Evolutionary conservation across 2,888 invertebrate species (phyloP).

Genomic region (Cosmorhoe ocellata): DNA sequence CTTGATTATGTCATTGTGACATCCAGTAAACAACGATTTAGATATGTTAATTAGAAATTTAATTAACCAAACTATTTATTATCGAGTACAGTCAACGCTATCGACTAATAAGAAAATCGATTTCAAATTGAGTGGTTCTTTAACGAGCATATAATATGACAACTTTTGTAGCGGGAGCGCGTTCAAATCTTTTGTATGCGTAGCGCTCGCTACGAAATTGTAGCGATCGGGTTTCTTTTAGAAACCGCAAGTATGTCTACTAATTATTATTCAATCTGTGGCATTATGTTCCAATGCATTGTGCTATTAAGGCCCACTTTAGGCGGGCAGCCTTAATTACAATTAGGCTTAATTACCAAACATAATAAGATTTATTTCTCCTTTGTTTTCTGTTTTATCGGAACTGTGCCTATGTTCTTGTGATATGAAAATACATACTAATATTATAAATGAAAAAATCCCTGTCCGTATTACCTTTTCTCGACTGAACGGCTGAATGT

Average conservation of each 20-base stretch:
- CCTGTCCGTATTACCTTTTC: too few species aligned
- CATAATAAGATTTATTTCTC: too few species aligned
- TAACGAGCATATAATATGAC: slow-evolving; percentile 30
- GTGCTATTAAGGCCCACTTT: too few species aligned
- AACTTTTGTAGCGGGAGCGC: slow-evolving; percentile 37
- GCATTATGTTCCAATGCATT: not conserved
- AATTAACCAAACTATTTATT: not conserved
- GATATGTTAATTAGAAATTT: too few species aligned
- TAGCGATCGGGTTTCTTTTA: slow-evolving; percentile 41
- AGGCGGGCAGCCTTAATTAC: too few species aligned
- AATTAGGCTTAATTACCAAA: too few species aligned
- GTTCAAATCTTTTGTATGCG: slow-evolving; percentile 74
- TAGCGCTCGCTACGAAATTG: slow-evolving; percentile 46
- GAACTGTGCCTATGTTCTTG: too few species aligned
- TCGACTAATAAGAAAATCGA: slow-evolving; percentile 5
- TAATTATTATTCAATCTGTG: slow-evolving; percentile 11
- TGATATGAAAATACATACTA: too few species aligned
- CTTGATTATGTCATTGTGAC: slow-evolving; percentile 3
- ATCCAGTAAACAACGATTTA: too few species aligned
- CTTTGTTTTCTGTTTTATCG: too few species aligned
- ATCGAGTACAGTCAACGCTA: not conserved
- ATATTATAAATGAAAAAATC: too few species aligned
- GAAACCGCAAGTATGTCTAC: slow-evolving; percentile 18
- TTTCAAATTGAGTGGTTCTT: slow-evolving; percentile 18
- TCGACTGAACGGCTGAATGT: too few species aligned